Percentiles rank a stretch among this genome's conserved stretches.
phyloP scores from a whole-genome alignment of 2,797 vertebrate species.

The Periophthalmus magnuspinnatus region DNA sequence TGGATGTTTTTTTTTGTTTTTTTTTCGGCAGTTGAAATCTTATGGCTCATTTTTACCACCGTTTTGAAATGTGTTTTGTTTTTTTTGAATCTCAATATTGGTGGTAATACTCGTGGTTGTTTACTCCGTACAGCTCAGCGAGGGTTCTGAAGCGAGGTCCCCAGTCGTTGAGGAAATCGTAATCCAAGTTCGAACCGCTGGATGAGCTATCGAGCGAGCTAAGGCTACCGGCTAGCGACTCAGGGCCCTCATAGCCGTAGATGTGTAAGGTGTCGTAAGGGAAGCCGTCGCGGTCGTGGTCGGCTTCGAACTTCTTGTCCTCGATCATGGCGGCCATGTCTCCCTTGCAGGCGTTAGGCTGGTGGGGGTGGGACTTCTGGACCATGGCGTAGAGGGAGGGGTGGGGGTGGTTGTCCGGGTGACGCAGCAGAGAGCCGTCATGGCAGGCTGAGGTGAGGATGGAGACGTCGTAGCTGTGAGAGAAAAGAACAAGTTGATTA shows the following conservation, averaged over 20 bases:
- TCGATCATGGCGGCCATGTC: conserved; percentile 96
- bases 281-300: conserved; percentile 86
- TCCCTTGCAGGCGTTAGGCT: conserved; percentile 72
- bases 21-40: not conserved
- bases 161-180: conserved; percentile 95
- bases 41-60: conserved; percentile 15
- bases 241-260: conserved; percentile 91
- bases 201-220: conserved; percentile 90
- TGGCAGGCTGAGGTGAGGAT: conserved; percentile 87
- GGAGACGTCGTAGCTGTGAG: conserved; percentile 87
- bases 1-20: conserved; percentile 16
- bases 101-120: conserved; percentile 71
- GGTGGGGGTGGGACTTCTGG: conserved; percentile 77
- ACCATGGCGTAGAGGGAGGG: conserved; percentile 81
- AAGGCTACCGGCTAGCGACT: conserved; percentile 90
- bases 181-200: conserved; percentile 86
- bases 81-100: conserved; percentile 74
- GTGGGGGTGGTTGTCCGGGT: conserved; percentile 51
- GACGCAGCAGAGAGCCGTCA: conserved; percentile 69
- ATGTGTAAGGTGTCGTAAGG: conserved; percentile 95
- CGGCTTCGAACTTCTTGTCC: conserved; percentile 93
- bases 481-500: not conserved
- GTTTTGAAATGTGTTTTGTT: conserved; percentile 36
- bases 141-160: conserved; percentile 93
- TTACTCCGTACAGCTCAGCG: conserved; percentile 90